Percentiles rank a stretch among this genome's conserved stretches.
phyloP scores from a whole-genome alignment of 1,140 invertebrate species.

The Ephestia elutella region DNA sequence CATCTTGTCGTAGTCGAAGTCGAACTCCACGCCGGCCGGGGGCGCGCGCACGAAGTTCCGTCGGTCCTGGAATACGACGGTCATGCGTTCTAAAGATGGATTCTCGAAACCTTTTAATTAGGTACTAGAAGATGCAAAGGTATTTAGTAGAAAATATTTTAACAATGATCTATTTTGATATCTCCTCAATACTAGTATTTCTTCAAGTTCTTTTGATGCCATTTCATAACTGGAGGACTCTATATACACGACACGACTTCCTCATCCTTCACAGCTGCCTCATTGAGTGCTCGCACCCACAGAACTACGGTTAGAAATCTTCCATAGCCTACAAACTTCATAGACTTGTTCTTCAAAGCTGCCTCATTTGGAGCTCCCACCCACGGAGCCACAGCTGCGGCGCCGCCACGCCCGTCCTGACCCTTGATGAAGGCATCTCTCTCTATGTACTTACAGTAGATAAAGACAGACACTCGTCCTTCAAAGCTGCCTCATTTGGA shows the following conservation, averaged over 20 bases:
- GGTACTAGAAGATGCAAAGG: no score
- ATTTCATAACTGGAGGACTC: no score
- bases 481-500: slow-evolving; percentile 72
- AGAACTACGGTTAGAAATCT: slow-evolving; percentile 88
- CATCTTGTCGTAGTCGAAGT: slow-evolving; percentile 94
- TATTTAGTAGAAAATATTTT: no score
- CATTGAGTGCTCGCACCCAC: slow-evolving; percentile 85
- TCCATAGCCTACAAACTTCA: no score
- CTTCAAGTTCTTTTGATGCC: no score
- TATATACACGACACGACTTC: no score
- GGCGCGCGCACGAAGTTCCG: slow-evolving; percentile 97
- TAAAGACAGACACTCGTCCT: no score
- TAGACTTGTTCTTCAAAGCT: no score
- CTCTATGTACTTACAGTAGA: slow-evolving; percentile 83
- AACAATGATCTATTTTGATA: no score
- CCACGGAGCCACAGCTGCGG: slow-evolving; percentile 92
- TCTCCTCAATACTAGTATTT: no score
- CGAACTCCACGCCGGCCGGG: slow-evolving; percentile 94
- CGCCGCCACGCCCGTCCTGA: slow-evolving; percentile 81
- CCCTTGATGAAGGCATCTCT: slow-evolving; percentile 78
- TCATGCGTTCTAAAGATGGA: no score
- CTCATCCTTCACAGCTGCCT: slow-evolving; percentile 92
- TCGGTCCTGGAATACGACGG: slow-evolving; percentile 82
- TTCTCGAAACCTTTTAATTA: no score
- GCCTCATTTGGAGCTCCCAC: slow-evolving; percentile 80